phyloP scores from a whole-genome alignment of 2,888 invertebrate genomes.

The Neoascia interrupta region DNA sequence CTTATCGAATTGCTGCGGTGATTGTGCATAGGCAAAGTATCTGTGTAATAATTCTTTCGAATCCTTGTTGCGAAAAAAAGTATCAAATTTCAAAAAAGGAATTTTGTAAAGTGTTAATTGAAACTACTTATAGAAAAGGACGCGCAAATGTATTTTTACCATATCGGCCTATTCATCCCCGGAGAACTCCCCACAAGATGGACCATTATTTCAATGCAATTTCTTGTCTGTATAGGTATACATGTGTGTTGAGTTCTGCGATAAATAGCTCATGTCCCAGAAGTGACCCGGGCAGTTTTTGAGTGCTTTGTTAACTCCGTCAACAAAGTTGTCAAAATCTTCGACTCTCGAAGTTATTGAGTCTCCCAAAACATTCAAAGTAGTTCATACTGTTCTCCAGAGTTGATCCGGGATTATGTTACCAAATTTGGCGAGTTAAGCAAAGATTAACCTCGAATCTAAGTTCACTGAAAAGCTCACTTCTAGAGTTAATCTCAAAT shows the following conservation, averaged over 20 bases:
- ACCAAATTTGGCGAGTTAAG: too few relatives aligned
- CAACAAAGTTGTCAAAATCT: too few relatives aligned
- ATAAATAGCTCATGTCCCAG: constrained; percentile 64
- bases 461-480: too few relatives aligned
- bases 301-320: too few relatives aligned
- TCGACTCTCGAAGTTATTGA: too few relatives aligned
- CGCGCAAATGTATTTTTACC: not conserved
- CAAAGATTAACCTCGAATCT: too few relatives aligned
- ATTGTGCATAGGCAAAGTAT: too few relatives aligned
- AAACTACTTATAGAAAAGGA: constrained; percentile 45
- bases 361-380: too few relatives aligned
- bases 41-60: constrained; percentile 1
- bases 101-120: constrained; percentile 62
- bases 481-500: too few relatives aligned
- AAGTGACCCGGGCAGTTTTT: constrained; percentile 65
- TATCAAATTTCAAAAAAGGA: constrained; percentile 50
- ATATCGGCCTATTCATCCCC: not conserved
- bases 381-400: too few relatives aligned
- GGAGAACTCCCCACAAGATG: constrained; percentile 1
- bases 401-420: too few relatives aligned
- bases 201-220: not conserved
- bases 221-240: too few relatives aligned
- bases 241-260: constrained; percentile 2
- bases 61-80: constrained; percentile 25
- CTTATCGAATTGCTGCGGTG: constrained; percentile 49